Evolutionary conservation across 2,888 invertebrate genomes (phyloP).

Genomic region (Anodontia alba): DNA sequence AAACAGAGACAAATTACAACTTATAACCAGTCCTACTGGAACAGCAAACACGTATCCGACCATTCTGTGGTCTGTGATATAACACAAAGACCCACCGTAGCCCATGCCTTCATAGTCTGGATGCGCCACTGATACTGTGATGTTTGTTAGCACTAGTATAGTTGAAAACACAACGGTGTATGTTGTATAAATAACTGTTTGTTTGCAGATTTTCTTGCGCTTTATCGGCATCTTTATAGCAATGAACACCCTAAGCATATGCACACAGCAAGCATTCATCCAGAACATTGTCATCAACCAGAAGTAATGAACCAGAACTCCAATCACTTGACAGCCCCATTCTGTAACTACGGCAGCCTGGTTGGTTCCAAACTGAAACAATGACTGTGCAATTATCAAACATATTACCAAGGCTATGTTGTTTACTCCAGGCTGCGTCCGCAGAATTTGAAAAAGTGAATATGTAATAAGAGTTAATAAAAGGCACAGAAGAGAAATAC

Average conservation of each 20-base stretch:
- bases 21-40: slow-evolving; percentile 31
- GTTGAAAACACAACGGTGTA: slow-evolving; percentile 26
- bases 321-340: slow-evolving; percentile 30
- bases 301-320: too few relatives aligned
- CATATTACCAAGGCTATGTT: slow-evolving; percentile 34
- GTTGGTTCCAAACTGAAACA: slow-evolving; percentile 43
- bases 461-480: slow-evolving; percentile 31
- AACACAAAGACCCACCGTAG: slow-evolving; percentile 45
- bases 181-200: slow-evolving; percentile 25
- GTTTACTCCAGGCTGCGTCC: slow-evolving; percentile 53
- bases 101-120: slow-evolving; percentile 31
- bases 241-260: slow-evolving; percentile 45
- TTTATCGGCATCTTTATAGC: neutral
- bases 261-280: slow-evolving; percentile 41
- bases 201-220: neutral
- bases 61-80: slow-evolving; percentile 38
- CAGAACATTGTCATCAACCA: too few relatives aligned
- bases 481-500: slow-evolving; percentile 39
- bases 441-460: slow-evolving; percentile 38
- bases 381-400: slow-evolving; percentile 39
- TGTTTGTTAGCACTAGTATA: slow-evolving; percentile 28
- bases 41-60: slow-evolving; percentile 41
- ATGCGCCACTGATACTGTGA: neutral
- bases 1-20: slow-evolving; percentile 35
- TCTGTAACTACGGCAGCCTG: slow-evolving; percentile 17